Percentiles rank a stretch among this genome's conserved stretches.
Conservation (phyloP, 2,797 vertebrate species). For the Graptemys geographica region DNA sequence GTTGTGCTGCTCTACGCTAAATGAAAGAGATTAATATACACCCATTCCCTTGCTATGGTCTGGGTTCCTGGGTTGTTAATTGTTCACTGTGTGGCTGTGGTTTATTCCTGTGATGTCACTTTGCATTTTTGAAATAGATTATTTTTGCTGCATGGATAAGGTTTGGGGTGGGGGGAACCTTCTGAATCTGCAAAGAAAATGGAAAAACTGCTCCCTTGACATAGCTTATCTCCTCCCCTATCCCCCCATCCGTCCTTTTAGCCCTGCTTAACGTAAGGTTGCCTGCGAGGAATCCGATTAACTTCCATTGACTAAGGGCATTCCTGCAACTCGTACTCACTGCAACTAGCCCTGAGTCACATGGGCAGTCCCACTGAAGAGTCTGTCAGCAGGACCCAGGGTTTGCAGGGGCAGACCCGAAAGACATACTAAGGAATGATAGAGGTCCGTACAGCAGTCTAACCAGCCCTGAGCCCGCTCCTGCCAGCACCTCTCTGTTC, state of each 20-base stretch:
- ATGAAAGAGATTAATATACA: constrained; percentile 62
- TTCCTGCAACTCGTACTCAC: neutral
- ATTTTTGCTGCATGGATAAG: neutral
- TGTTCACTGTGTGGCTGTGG: neutral
- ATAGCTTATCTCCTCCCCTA: neutral
- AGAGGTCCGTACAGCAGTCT: too few species aligned
- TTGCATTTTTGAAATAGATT: neutral
- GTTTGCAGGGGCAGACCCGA: neutral
- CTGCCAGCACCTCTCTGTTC: too few species aligned
- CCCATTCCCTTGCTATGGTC: neutral
- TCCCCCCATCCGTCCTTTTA: neutral
- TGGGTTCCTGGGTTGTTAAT: neutral
- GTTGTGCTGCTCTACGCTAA: constrained; percentile 58
- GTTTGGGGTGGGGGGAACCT: accelerated
- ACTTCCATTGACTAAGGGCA: neutral
- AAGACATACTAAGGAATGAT: neutral
- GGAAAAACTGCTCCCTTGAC: neutral
- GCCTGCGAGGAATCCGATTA: neutral
- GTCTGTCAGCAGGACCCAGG: neutral
- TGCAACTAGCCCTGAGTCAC: neutral
- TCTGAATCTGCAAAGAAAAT: neutral
- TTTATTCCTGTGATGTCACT: neutral
- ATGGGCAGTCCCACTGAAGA: neutral
- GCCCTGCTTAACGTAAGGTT: neutral
- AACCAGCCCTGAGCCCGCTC: too few species aligned